phyloP scores from a whole-genome alignment of 2,888 invertebrate species.

The Caenorhabditis macrosperma region DNA sequence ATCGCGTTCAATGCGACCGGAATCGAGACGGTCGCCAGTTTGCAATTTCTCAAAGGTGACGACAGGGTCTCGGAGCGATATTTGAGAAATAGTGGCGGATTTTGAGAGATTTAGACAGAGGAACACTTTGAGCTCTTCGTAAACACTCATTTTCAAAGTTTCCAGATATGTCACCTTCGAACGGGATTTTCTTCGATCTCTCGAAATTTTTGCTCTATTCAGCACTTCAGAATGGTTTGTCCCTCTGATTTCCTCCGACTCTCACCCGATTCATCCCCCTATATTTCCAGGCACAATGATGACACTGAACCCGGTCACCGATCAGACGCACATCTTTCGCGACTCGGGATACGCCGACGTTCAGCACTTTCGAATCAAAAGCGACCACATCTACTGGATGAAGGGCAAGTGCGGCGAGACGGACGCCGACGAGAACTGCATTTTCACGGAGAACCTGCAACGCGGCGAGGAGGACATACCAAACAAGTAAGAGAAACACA shows the following conservation, averaged over 20 bases:
- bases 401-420: conserved; percentile 64
- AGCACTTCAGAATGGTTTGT: conserved; percentile 69
- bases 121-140: not conserved
- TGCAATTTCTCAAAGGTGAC: conserved; percentile 55
- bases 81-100: no score
- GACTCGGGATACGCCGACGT: conserved; percentile 46
- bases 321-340: conserved; percentile 45
- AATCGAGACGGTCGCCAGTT: conserved; percentile 63
- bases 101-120: no score
- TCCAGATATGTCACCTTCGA: conserved; percentile 67
- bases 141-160: no score
- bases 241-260: conserved; percentile 5
- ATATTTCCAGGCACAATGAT: conserved; percentile 40
- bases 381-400: conserved; percentile 60
- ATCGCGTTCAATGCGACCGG: conserved; percentile 67
- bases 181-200: conserved; percentile 70
- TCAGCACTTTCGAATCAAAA: conserved; percentile 40
- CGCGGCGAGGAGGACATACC: conserved; percentile 57
- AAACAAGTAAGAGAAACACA: conserved; percentile 54
- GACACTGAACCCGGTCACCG: conserved; percentile 50
- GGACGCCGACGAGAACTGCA: conserved; percentile 56
- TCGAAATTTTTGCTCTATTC: conserved; percentile 64
- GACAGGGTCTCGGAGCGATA: no score
- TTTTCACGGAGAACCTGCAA: conserved; percentile 65
- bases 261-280: not conserved